Percentiles rank a stretch among this genome's conserved stretches.
phyloP scores from a whole-genome alignment of 1,140 invertebrate species.

The Bradynema listronoti region DNA sequence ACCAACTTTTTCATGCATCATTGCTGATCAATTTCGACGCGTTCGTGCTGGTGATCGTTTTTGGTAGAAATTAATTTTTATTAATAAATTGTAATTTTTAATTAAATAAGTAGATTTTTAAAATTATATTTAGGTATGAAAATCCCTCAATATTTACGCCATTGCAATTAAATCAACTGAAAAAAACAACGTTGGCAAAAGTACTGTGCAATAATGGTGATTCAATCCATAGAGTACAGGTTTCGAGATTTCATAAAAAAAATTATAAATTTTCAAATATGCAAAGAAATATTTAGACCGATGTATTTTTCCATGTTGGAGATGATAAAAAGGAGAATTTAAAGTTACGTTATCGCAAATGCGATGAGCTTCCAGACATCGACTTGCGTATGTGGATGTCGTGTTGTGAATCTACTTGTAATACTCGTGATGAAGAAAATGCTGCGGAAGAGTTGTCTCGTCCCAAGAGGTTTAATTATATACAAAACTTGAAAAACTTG shows the following conservation, averaged over 20 bases:
- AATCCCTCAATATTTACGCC: slow-evolving; percentile 75
- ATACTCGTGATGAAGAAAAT: slow-evolving; percentile 10
- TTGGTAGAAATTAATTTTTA: slow-evolving; percentile 29
- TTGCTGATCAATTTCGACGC: slow-evolving; percentile 81
- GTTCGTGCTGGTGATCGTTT: slow-evolving; percentile 79
- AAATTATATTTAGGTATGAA: slow-evolving; percentile 82
- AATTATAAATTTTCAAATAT: background rate
- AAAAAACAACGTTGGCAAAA: slow-evolving; percentile 67
- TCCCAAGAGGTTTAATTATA: background rate
- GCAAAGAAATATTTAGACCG: slow-evolving; percentile 27
- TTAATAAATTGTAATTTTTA: background rate
- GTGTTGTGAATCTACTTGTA: slow-evolving; percentile 49
- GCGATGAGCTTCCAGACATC: slow-evolving; percentile 35
- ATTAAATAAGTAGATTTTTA: too few relatives aligned
- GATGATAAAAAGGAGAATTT: too few relatives aligned
- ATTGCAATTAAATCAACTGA: slow-evolving; percentile 68
- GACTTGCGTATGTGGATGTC: slow-evolving; percentile 54
- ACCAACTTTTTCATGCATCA: slow-evolving; percentile 80
- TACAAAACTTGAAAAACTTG: background rate
- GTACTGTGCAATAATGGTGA: slow-evolving; percentile 75
- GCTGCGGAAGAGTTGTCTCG: background rate
- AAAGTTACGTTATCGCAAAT: slow-evolving; percentile 42
- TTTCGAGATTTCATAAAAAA: slow-evolving; percentile 16
- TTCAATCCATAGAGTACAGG: slow-evolving; percentile 64
- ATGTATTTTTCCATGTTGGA: slow-evolving; percentile 50